Base-by-base conservation (phyloP, 2,797 vertebrate species). In the Octomys mimax region DNA sequence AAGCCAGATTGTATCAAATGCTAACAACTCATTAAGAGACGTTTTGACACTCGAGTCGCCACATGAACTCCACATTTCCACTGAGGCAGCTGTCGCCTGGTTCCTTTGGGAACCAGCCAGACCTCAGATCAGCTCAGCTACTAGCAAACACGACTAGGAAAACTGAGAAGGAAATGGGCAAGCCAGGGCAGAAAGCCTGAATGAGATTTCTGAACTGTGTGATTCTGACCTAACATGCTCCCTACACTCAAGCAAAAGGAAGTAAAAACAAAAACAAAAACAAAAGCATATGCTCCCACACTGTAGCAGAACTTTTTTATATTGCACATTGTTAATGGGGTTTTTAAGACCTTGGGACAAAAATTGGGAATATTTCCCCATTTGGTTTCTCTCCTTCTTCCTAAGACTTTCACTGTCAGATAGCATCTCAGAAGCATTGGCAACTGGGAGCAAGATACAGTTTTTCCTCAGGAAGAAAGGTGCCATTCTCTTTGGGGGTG, bases 11-110 rank as follows among this genome's bases (percentile, higher is more conserved):
- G 70, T 75, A 42, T 46, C 70, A 73, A 95, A 88, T 70, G 64
- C 88, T 89, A 70, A 46, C 62, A 83, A 83, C 70, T 96, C 64
- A 0, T 92, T 78, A 94, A 77, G 94, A 94, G 75, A 88, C 19
- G 66, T 87, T 52, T n/a, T 83, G 95, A 89, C 86, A 59, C 52
- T 28, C 0, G 2, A 66, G 73, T 92, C 79, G 33, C 36, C 68
- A 66, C 16, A 16, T 64, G 62, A 71, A 88, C 26, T 81, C 75
- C n/a, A 0, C 57, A 88, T 52, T 97, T 91, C 89, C 89, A 75
- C 39, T 2, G n/a, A 94, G 87, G 77, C 83, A 87, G 83, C 88
- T 64, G 54, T 31, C 14, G 52, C 49, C 22, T 28, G 4, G 42
- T 66, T 46, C 82, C 83, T 90, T 66, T 3, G 61, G 92, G 79